Conservation (phyloP, 2,797 vertebrate species). For the Tokudaia muenninki region DNA sequence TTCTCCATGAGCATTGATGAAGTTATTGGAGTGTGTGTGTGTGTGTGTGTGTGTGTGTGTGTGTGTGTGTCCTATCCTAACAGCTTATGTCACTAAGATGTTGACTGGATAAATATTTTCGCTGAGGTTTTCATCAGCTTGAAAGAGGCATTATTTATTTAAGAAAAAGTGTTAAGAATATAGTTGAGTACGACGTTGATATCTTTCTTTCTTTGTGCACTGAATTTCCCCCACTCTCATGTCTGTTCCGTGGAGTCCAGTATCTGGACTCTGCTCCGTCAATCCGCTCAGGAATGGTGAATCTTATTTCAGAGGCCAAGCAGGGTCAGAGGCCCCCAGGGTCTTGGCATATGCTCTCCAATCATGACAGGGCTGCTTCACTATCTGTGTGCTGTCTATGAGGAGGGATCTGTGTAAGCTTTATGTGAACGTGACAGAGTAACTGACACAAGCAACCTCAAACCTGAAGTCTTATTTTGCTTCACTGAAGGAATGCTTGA, state of each 20-base stretch:
- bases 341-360: background rate
- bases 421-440: background rate
- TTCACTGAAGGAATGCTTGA: background rate
- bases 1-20: conserved; percentile 68
- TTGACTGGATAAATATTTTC: conserved; percentile 84
- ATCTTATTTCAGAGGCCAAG: background rate
- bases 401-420: background rate
- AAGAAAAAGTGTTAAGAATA: conserved; percentile 50
- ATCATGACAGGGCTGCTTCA: background rate
- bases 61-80: conserved; percentile 18
- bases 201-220: background rate
- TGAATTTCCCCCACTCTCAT: background rate
- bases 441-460: background rate
- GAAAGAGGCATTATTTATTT: conserved; percentile 69
- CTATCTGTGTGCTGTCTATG: background rate
- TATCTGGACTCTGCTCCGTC: background rate
- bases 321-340: background rate
- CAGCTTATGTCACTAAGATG: conserved; percentile 76
- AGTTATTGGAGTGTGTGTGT: conserved; percentile 72
- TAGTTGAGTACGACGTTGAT: background rate
- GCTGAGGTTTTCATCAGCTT: conserved; percentile 70
- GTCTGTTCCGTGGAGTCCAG: background rate
- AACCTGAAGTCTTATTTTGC: background rate
- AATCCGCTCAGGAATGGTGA: background rate
- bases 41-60: background rate